Base-by-base conservation (phyloP, 2,888 invertebrate species). In the Hyposoter dolosus region DNA sequence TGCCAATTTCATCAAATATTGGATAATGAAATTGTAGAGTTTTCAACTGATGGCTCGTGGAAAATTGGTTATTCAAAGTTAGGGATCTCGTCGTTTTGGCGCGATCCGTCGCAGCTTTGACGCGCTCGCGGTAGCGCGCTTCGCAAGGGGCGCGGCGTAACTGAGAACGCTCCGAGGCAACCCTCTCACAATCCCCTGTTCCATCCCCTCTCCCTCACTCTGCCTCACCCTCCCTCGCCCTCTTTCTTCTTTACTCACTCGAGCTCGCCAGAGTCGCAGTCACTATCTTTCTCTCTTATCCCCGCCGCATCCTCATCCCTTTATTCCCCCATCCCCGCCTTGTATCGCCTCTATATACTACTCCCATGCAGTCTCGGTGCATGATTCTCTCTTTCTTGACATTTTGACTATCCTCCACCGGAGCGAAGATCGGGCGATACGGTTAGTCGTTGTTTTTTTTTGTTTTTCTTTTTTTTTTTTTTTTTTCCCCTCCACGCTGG, bases 91-190 rank as follows among this genome's bases (percentile, higher is more conserved):
- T 53, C 10, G 63, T 74, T 53, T 80, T 72, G 23, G 80, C 80
- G 80, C 66, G 53, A 77, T 78, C 76, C 7, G 56, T 75, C 53
- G 19, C 72, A 60, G 56, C 28, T 72, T 45, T 81, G 45, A 85
- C 89, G 88, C 90, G 84, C 89, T 89, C 88, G 84, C 72, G 85
- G 90, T 90, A 90, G 89, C 93, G 93, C 93, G 93, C 93, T 90
- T 93, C 92, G 92, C 92, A 92, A 94, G 93, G 93, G 93, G 93
- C 93, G 93, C 93, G 93, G 93, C 93, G 93, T 92, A 91, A 94
- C 93, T 94, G 93, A 85, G 86, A 92, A 89, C 91, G 88, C 90
- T 90, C 88, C 89, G 89, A 90, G 88, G 90, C 91, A 90, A 90
- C 90, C 90, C 90, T 89, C 90, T 87, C 82, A 79, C 75, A 76